phyloP scores from a whole-genome alignment of 64 coral and sea anemone species.

The Hydrozoanthus tunicans region DNA sequence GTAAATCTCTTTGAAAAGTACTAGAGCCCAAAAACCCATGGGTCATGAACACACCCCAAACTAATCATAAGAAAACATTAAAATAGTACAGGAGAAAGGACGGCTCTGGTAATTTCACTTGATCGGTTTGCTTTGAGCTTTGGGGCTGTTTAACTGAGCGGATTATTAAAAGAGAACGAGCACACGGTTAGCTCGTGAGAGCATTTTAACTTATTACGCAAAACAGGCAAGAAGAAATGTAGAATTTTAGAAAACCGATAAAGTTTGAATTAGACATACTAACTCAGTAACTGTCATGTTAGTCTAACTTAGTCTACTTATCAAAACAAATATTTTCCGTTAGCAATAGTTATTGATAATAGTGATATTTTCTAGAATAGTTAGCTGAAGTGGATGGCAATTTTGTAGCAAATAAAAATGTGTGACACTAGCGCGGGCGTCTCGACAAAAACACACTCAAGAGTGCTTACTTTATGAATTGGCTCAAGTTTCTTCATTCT shows the following conservation, averaged over 20 bases:
- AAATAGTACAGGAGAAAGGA: background rate
- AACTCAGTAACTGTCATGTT: background rate
- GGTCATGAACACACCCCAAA: constrained; percentile 3
- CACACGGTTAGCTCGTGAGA: background rate
- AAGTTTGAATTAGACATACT: background rate
- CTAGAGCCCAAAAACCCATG: background rate
- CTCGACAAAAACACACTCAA: background rate
- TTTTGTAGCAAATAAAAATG: background rate
- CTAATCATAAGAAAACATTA: background rate
- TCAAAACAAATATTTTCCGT: background rate
- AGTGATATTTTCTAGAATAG: too few relatives aligned
- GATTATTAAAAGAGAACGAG: constrained; percentile 5
- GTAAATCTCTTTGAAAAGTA: background rate
- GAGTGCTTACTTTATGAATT: background rate
- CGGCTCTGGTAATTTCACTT: constrained; percentile 17
- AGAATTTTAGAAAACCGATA: background rate
- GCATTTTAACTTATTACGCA: background rate
- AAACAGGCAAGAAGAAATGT: background rate
- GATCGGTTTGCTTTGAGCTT: constrained; percentile 38
- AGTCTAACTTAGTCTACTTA: background rate
- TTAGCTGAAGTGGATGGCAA: background rate
- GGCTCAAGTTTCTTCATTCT: background rate
- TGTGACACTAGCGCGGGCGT: background rate
- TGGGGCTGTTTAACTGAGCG: constrained; percentile 3
- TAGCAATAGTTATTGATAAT: background rate